A percentile compares a stretch with the other conserved stretches of the same genome.
Evolutionary conservation across 2,888 invertebrate species (phyloP).

Genomic region (Apodemia mormo): DNA sequence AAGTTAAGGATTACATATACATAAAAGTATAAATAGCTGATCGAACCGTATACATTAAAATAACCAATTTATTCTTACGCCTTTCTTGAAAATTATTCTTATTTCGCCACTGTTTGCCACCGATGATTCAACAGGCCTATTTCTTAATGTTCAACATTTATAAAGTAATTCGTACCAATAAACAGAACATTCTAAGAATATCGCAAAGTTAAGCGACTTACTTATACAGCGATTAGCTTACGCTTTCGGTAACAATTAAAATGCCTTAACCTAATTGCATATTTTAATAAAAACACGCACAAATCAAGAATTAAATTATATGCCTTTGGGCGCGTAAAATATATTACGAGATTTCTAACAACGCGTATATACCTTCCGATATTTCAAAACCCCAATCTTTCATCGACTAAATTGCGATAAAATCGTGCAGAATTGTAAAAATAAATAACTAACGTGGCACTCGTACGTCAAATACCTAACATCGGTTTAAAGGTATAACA

Average conservation of each 20-base stretch:
- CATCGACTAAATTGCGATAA: conserved; percentile 43
- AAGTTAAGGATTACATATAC: too few relatives aligned
- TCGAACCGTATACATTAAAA: too few relatives aligned
- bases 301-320: conserved; percentile 66
- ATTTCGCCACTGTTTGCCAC: not conserved
- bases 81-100: too few relatives aligned
- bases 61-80: too few relatives aligned
- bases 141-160: conserved; percentile 14
- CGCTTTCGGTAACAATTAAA: conserved; percentile 75
- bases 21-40: too few relatives aligned
- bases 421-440: conserved; percentile 32
- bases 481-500: conserved; percentile 32
- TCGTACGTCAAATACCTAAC: conserved; percentile 41
- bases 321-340: conserved; percentile 64
- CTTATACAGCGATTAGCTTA: conserved; percentile 54
- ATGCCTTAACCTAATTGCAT: conserved; percentile 71
- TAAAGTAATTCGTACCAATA: conserved; percentile 1
- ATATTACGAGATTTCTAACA: conserved; percentile 81
- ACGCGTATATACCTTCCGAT: conserved; percentile 66
- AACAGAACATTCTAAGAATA: conserved; percentile 20
- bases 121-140: not conserved
- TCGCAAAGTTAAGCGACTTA: conserved; percentile 25
- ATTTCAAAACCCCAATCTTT: conserved; percentile 57
- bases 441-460: conserved; percentile 75
- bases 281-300: conserved; percentile 74